Conservation (phyloP, 2,797 vertebrate species). For the Melanotaenia parkinsoni region DNA sequence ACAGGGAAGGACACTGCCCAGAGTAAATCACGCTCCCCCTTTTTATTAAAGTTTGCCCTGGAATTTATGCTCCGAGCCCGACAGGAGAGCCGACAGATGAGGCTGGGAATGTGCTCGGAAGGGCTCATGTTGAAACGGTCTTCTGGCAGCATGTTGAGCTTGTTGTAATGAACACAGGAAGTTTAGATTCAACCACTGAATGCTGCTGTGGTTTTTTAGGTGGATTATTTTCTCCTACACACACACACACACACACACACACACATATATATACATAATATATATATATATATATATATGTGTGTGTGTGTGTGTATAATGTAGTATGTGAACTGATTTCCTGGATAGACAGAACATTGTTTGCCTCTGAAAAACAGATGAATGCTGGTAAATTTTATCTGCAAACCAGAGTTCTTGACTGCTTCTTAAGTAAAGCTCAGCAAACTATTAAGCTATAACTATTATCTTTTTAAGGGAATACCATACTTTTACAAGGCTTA, state of each 20-base stretch:
- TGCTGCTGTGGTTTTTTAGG: constrained; percentile 45
- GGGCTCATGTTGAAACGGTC: constrained; percentile 49
- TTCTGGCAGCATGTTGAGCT: constrained; percentile 56
- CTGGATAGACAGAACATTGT: too few species aligned
- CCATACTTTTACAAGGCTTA: too few species aligned
- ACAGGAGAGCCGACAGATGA: constrained; percentile 56
- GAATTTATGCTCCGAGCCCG: constrained; percentile 71
- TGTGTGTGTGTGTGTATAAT: too few species aligned
- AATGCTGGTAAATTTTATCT: constrained; percentile 62
- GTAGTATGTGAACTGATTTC: too few species aligned
- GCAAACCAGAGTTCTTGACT: constrained; percentile 30
- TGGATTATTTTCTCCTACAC: constrained; percentile 21
- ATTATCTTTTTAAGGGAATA: too few species aligned
- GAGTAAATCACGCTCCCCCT: constrained; percentile 74
- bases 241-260: background rate
- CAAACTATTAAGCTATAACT: background rate
- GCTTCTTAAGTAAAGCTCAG: constrained; percentile 53
- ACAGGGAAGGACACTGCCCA: constrained; percentile 67
- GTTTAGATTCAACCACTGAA: constrained; percentile 63
- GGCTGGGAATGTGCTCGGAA: constrained; percentile 49
- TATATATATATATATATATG: too few species aligned
- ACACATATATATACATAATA: background rate
- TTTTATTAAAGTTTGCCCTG: constrained; percentile 77
- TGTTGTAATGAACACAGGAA: constrained; percentile 70
- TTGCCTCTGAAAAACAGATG: constrained; percentile 27